phyloP scores from a whole-genome alignment of 2,113 vertebrate species.

The Lutjanus erythropterus region DNA sequence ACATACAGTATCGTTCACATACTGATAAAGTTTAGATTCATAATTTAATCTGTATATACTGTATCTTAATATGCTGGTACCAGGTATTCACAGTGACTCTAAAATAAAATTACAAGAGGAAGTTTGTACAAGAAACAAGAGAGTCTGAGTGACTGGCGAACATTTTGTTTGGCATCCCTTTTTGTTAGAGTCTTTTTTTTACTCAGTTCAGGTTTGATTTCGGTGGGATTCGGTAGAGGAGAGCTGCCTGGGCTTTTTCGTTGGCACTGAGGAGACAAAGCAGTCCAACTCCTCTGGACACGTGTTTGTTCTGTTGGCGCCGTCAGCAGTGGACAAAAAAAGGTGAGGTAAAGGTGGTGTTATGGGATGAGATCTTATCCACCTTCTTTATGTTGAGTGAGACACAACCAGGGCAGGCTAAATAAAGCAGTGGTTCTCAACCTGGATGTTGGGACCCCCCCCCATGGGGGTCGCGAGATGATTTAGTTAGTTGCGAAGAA shows the following conservation, averaged over 20 bases:
- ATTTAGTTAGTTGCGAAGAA: no score
- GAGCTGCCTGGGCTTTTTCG: conserved; percentile 70
- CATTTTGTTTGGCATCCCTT: conserved; percentile 75
- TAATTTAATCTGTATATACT: conserved; percentile 84
- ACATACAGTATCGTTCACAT: conserved; percentile 82
- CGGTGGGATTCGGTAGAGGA: conserved; percentile 30
- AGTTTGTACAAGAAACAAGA: conserved; percentile 79
- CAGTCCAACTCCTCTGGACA: conserved; percentile 56
- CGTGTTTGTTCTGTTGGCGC: conserved; percentile 34
- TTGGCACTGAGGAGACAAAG: conserved; percentile 80
- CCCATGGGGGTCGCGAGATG: no score
- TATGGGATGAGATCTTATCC: conserved; percentile 58
- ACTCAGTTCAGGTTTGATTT: conserved; percentile 49
- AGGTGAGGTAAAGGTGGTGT: conserved; percentile 76
- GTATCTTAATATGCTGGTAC: conserved; percentile 88
- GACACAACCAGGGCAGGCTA: conserved; percentile 51
- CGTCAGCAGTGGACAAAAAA: conserved; percentile 60
- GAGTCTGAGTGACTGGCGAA: conserved; percentile 66
- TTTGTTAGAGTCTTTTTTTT: conserved; percentile 27
- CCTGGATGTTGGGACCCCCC: no score
- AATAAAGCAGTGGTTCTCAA: no score
- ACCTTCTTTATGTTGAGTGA: conserved; percentile 55
- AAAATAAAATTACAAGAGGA: conserved; percentile 83
- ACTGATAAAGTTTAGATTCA: conserved; percentile 77
- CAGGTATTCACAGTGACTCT: conserved; percentile 88